Percentiles rank a stretch among this genome's conserved stretches.
phyloP scores from a whole-genome alignment of 2,113 vertebrate species.

The Triplophysa dalaica region DNA sequence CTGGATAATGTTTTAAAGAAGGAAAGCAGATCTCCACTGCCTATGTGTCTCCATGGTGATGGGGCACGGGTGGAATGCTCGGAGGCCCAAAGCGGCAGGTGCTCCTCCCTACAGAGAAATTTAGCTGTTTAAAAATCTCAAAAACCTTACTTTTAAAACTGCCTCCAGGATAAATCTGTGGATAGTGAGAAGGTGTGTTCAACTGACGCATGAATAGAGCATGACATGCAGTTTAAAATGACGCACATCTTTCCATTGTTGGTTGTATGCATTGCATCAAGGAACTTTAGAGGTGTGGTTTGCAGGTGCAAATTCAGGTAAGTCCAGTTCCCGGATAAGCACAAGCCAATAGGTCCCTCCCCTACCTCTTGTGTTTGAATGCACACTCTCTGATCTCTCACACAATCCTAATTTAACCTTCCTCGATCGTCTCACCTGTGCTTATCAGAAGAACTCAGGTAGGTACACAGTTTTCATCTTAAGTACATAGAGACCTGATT shows the following conservation, averaged over 20 bases:
- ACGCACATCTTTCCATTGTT: neutral
- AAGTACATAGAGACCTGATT: neutral
- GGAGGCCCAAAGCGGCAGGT: constrained; percentile 32
- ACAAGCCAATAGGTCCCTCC: constrained; percentile 22
- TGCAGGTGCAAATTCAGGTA: constrained; percentile 50
- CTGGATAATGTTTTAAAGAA: constrained; percentile 10
- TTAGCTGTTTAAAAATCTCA: neutral
- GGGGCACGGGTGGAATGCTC: constrained; percentile 43
- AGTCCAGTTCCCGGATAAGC: constrained; percentile 45
- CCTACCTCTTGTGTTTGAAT: constrained; percentile 5
- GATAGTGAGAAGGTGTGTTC: neutral
- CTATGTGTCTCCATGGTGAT: constrained; percentile 45
- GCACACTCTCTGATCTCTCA: constrained; percentile 35
- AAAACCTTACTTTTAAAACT: constrained; percentile 4
- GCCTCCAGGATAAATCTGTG: constrained; percentile 16
- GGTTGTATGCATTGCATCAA: neutral
- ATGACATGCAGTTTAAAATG: neutral
- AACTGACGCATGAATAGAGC: neutral
- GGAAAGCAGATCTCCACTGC: constrained; percentile 38
- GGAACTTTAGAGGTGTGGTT: constrained; percentile 44
- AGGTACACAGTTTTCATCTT: neutral
- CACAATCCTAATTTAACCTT: neutral
- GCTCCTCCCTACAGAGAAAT: constrained; percentile 20
- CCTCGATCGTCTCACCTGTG: constrained; percentile 12
- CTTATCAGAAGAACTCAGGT: constrained; percentile 28